phyloP scores from a whole-genome alignment of 2,113 vertebrate species.

The Atrichornis clamosus region DNA sequence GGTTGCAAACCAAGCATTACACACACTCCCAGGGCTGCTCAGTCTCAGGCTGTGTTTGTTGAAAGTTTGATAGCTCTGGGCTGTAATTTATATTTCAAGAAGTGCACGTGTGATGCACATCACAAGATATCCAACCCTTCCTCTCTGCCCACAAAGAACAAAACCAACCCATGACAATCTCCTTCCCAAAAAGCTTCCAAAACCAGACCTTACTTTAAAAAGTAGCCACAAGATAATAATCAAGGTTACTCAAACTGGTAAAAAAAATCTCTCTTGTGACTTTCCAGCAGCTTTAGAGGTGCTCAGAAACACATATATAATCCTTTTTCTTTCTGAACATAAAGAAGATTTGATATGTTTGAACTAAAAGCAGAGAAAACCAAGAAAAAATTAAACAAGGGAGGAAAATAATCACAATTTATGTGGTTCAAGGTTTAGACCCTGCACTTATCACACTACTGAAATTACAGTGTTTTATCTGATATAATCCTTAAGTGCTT shows the following conservation, averaged over 20 bases:
- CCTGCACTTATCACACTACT: not conserved
- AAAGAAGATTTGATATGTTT: not conserved
- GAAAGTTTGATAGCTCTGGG: not conserved
- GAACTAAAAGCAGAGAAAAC: not conserved
- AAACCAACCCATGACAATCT: not conserved
- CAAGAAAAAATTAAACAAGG: not conserved
- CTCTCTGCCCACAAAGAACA: not conserved
- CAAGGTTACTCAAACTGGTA: not conserved
- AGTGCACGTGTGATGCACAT: not conserved
- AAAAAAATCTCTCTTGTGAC: not conserved
- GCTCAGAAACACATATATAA: not conserved
- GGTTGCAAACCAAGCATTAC: not conserved
- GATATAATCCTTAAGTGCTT: not conserved
- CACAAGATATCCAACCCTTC: not conserved
- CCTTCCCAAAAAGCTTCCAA: not conserved
- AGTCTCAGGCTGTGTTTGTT: not conserved
- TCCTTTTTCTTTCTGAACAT: not conserved
- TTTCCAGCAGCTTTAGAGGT: not conserved
- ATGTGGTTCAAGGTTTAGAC: not conserved
- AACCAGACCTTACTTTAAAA: not conserved
- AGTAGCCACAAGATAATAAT: not conserved
- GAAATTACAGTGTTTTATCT: not conserved
- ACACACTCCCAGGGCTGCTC: not conserved
- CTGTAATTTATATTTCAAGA: not conserved
- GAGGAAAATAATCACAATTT: not conserved